These are phyloP conservation scores for Heteractis magnifica DNA, from an alignment of 92 coral and sea anemone genomes.

Conservation along the genomic window DNA sequence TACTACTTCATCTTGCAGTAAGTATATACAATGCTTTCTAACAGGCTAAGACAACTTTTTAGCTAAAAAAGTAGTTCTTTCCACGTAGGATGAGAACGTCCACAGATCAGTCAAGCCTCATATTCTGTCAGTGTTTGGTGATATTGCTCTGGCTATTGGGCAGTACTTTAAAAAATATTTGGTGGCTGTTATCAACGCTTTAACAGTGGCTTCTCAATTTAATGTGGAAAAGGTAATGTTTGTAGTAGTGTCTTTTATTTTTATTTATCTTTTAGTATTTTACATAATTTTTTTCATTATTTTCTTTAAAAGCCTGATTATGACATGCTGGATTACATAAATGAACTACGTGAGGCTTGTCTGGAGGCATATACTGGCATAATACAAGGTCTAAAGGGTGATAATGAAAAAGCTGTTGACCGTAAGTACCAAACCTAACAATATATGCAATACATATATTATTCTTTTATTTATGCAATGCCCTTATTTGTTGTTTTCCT, in stretches of 20 bases:
- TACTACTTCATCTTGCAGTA: constrained; percentile 86
- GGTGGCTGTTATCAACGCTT: constrained; percentile 72
- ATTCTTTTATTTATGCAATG: background rate
- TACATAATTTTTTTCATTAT: background rate
- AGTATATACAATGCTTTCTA: constrained; percentile 14
- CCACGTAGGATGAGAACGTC: constrained; percentile 72
- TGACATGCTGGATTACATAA: constrained; percentile 93
- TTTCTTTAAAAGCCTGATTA: constrained; percentile 64
- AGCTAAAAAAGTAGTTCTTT: background rate
- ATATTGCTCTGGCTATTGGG: constrained; percentile 91
- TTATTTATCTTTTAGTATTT: background rate
- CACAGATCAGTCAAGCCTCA: constrained; percentile 96
- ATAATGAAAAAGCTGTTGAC: constrained; percentile 53
- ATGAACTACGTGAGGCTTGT: constrained; percentile 93
- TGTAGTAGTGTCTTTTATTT: background rate
- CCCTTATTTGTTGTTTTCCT: too few species aligned
- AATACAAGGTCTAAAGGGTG: constrained; percentile 95
- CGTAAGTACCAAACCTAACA: constrained; percentile 7
- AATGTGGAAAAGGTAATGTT: constrained; percentile 81
- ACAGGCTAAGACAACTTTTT: too few species aligned
- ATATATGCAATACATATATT: too few species aligned
- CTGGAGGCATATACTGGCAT: constrained; percentile 98
- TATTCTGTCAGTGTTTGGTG: constrained; percentile 91
- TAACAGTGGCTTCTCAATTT: constrained; percentile 77
- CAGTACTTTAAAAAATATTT: constrained; percentile 68